Percentiles rank a stretch among this genome's conserved stretches.
These are phyloP conservation scores for Crotalus viridis DNA, from an alignment of 2,113 vertebrate genomes.

Conservation along the genomic window DNA sequence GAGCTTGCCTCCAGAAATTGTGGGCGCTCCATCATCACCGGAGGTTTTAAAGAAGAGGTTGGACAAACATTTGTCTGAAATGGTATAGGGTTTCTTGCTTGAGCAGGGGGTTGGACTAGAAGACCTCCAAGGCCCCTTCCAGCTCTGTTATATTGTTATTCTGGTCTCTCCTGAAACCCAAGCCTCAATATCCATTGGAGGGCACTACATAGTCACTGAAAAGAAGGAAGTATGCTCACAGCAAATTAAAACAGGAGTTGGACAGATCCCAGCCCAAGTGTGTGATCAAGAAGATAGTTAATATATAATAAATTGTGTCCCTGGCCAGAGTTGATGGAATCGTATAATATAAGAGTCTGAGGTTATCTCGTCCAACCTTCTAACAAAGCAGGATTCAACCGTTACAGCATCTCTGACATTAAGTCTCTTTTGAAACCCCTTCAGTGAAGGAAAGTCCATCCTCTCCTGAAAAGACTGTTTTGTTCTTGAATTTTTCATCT, in stretches of 20 bases:
- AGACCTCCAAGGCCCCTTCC: neutral
- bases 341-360: neutral
- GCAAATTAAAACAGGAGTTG: neutral
- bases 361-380: too few species aligned
- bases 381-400: too few species aligned
- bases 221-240: neutral
- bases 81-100: neutral
- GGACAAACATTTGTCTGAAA: too few species aligned
- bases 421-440: too few species aligned
- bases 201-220: neutral
- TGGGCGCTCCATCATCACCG: too few species aligned
- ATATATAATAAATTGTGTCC: neutral
- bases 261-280: neutral
- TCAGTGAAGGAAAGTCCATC: too few species aligned
- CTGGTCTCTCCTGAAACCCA: neutral
- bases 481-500: too few species aligned
- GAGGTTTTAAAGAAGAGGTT: too few species aligned
- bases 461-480: too few species aligned
- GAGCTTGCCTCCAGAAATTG: too few species aligned
- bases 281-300: neutral
- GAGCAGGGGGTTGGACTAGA: neutral
- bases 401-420: too few species aligned
- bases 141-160: neutral
- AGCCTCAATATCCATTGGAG: neutral
- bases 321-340: neutral